phyloP scores from a whole-genome alignment of 2,113 vertebrate genomes.

The Microcebus lehilahytsara region DNA sequence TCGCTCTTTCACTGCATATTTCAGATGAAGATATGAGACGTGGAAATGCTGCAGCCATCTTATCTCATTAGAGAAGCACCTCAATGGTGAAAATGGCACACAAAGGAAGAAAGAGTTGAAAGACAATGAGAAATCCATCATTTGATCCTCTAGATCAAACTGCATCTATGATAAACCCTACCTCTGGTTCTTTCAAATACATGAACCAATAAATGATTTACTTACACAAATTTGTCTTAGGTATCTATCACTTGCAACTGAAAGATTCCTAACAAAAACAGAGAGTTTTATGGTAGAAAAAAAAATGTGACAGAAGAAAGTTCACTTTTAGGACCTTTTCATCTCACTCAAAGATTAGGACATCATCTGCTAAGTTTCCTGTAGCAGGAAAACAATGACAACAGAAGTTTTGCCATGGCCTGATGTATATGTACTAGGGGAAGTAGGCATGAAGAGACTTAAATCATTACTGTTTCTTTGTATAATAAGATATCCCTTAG shows the following conservation, averaged over 20 bases:
- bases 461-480: not conserved
- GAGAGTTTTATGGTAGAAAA: not conserved
- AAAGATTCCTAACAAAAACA: constrained; percentile 21
- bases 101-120: not conserved
- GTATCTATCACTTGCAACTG: not conserved
- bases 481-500: not conserved
- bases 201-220: not conserved
- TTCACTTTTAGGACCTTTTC: not conserved
- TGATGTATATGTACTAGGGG: not conserved
- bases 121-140: not conserved
- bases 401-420: not conserved
- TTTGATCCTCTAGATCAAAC: not conserved
- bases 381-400: constrained; percentile 12
- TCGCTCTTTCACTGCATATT: not conserved
- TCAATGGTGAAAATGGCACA: not conserved
- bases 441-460: not conserved
- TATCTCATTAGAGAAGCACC: not conserved
- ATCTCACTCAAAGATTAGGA: not conserved
- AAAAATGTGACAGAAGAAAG: not conserved
- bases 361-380: constrained; percentile 19
- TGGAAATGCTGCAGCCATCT: not conserved
- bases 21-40: not conserved
- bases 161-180: not conserved
- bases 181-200: not conserved
- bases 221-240: not conserved